These are phyloP conservation scores for Selenia dentaria DNA, from an alignment of 2,888 invertebrate genomes.

Conservation along the genomic window DNA sequence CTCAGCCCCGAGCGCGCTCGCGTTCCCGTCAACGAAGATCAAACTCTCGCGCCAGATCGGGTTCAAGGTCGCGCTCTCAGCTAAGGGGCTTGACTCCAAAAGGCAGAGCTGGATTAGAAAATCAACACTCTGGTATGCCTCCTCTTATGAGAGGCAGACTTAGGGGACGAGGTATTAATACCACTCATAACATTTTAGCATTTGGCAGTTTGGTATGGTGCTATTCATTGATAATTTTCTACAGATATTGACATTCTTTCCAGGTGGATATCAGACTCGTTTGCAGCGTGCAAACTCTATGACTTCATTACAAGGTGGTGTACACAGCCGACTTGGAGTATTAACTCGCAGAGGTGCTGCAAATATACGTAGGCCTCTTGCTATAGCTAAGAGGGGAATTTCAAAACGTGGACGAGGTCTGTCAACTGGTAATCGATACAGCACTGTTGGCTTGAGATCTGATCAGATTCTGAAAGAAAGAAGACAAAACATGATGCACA, in stretches of 20 bases:
- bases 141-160: constrained; percentile 54
- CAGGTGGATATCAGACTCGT: constrained; percentile 61
- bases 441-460: constrained; percentile 72
- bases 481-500: constrained; percentile 56
- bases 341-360: constrained; percentile 57
- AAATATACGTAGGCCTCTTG: constrained; percentile 59
- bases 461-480: constrained; percentile 74
- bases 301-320: constrained; percentile 48
- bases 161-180: constrained; percentile 40
- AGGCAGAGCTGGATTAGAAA: constrained; percentile 70
- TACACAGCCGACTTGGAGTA: constrained; percentile 72
- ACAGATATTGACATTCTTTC: constrained; percentile 18
- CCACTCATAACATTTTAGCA: background rate
- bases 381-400: constrained; percentile 72
- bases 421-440: constrained; percentile 64
- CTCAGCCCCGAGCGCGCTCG: constrained; percentile 50
- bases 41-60: constrained; percentile 57
- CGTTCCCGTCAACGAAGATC: constrained; percentile 51
- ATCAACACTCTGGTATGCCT: constrained; percentile 54
- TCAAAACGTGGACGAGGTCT: constrained; percentile 72
- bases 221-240: too few relatives aligned
- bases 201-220: too few relatives aligned
- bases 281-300: constrained; percentile 59
- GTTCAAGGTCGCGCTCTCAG: constrained; percentile 66
- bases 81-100: constrained; percentile 67